phyloP scores from a whole-genome alignment of 2,797 vertebrate species.

The Perodicticus potto region DNA sequence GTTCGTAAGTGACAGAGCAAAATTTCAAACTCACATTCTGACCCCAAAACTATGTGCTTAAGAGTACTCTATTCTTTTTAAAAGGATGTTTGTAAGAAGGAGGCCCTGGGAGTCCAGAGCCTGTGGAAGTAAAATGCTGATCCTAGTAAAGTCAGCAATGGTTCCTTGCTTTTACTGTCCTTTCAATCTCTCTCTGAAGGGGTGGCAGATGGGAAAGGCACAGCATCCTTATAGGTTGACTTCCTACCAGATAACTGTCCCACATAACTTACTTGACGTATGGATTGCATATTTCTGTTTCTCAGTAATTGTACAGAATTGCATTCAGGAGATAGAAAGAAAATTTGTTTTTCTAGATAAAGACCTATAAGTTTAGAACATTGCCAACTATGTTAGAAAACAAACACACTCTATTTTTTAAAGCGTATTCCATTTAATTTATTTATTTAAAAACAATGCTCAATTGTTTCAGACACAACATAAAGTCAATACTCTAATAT shows the following conservation, averaged over 20 bases:
- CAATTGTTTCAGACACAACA: constrained; percentile 26
- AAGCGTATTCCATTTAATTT: background rate
- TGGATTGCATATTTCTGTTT: constrained; percentile 38
- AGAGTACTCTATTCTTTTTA: background rate
- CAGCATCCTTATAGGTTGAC: background rate
- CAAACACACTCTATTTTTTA: background rate
- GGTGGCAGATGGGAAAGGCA: constrained; percentile 36
- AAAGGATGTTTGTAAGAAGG: background rate
- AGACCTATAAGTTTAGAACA: background rate
- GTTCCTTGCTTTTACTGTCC: background rate
- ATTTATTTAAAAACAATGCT: background rate
- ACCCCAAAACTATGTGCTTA: background rate
- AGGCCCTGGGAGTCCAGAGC: background rate
- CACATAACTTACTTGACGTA: background rate
- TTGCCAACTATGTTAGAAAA: background rate
- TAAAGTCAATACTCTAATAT: background rate
- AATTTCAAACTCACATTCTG: background rate
- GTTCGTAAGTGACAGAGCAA: constrained; percentile 73
- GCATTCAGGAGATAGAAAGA: background rate
- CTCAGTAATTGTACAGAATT: constrained; percentile 1
- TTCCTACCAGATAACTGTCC: constrained; percentile 33
- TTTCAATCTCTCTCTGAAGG: background rate
- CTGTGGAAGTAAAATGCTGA: background rate
- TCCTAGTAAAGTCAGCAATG: background rate
- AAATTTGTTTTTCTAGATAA: constrained; percentile 19